These are phyloP conservation scores for Emesis russula DNA, from an alignment of 2,888 invertebrate species.

Conservation along the genomic window DNA sequence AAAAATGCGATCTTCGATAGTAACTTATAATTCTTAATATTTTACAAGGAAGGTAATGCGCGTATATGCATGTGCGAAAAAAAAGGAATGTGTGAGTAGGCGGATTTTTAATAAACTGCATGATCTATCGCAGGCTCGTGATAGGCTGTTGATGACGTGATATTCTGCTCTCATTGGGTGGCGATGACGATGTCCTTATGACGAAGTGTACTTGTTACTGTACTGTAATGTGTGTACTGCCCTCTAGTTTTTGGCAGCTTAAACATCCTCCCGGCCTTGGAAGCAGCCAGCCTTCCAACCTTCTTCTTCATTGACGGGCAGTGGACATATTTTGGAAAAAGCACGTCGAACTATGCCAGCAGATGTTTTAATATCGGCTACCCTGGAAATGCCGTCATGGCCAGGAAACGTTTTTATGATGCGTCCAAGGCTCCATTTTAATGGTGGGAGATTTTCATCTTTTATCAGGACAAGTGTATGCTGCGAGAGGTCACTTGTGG, in stretches of 20 bases:
- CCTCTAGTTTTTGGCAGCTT: not conserved
- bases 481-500: constrained; percentile 29
- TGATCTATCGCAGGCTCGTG: not conserved
- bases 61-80: no score
- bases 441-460: constrained; percentile 72
- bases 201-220: not conserved
- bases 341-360: not conserved
- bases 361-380: not conserved
- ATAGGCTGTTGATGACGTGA: not conserved
- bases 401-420: constrained; percentile 36
- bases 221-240: not conserved
- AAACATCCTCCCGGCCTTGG: not conserved
- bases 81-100: not conserved
- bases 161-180: not conserved
- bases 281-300: not conserved
- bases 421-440: constrained; percentile 82
- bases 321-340: no score
- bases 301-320: not conserved
- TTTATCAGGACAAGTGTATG: constrained; percentile 75
- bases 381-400: not conserved
- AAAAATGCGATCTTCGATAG: no score
- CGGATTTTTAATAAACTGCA: not conserved
- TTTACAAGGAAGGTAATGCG: no score
- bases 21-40: no score
- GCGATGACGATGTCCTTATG: not conserved